These are phyloP conservation scores for Naja naja DNA, from an alignment of 2,113 vertebrate species.

Conservation along the genomic window DNA sequence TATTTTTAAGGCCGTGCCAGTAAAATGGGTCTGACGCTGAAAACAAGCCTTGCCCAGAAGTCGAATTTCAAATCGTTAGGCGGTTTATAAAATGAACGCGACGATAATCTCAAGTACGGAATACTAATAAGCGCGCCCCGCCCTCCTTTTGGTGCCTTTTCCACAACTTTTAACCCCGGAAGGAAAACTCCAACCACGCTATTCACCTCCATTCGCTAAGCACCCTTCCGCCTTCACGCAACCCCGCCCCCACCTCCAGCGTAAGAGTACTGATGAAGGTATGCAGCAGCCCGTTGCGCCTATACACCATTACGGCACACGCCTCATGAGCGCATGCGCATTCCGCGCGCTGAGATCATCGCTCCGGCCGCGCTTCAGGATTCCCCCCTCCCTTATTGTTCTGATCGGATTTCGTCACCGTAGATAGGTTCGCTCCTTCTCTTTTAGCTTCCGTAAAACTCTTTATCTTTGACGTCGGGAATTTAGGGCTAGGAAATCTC, in stretches of 20 bases:
- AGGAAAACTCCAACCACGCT: not conserved
- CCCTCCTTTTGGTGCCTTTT: not conserved
- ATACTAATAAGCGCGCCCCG: not conserved
- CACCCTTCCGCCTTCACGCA: not conserved
- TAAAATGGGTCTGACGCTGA: not conserved
- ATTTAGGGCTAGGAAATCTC: not conserved
- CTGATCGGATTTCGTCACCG: constrained; percentile 10
- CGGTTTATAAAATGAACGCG: not conserved
- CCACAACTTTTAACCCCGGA: not conserved
- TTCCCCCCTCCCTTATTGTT: not conserved
- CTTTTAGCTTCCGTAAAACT: not conserved
- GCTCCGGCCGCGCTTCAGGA: not conserved
- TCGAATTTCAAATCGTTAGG: not conserved
- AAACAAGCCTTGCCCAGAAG: not conserved
- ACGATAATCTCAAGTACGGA: not conserved
- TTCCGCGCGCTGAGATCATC: constrained; percentile 8
- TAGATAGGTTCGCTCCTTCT: not conserved
- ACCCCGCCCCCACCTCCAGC: not conserved
- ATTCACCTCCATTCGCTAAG: no score
- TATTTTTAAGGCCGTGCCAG: not conserved
- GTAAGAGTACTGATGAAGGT: not conserved
- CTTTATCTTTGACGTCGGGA: not conserved
- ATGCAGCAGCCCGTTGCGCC: not conserved
- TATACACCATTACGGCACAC: not conserved
- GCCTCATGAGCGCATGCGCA: constrained; percentile 6